Conservation (phyloP, 2,113 vertebrate species). For the Pollachius pollachius region DNA sequence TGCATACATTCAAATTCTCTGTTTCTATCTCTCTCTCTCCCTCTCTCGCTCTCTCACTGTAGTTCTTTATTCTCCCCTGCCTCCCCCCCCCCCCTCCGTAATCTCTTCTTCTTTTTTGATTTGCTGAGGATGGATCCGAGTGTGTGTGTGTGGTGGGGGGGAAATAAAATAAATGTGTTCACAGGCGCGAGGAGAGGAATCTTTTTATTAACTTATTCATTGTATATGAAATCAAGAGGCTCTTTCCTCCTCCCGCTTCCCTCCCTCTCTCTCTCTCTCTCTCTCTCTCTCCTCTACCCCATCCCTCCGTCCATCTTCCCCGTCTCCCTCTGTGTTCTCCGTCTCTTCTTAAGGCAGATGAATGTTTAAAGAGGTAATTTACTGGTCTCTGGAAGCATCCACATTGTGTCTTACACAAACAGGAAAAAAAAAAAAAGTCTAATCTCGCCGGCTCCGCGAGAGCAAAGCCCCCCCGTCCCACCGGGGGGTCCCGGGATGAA, state of each 20-base stretch:
- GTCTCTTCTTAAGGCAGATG: conserved; percentile 76
- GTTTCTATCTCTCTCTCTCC: conserved; percentile 34
- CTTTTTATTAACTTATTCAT: conserved; percentile 82
- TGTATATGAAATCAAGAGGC: conserved; percentile 76
- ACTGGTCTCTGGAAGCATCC: conserved; percentile 71
- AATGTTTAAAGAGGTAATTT: conserved; percentile 82
- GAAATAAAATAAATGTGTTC: conserved; percentile 48
- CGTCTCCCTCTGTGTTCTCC: conserved; percentile 7
- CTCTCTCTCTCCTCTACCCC: background rate
- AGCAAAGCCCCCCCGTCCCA: conserved; percentile 60
- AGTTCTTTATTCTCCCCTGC: background rate
- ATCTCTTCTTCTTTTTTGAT: conserved; percentile 61
- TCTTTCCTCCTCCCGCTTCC: conserved; percentile 44
- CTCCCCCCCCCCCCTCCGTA: conserved; percentile 18
- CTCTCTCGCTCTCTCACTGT: conserved; percentile 21
- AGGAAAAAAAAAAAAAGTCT: conserved; percentile 79
- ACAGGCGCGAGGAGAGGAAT: conserved; percentile 53
- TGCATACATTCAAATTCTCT: conserved; percentile 8
- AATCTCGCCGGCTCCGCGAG: conserved; percentile 72
- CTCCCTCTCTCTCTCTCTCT: conserved; percentile 10
- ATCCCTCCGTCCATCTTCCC: background rate
- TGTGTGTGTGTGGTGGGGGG: conserved; percentile 23
- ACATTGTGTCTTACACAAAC: conserved; percentile 76
- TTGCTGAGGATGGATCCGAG: conserved; percentile 66
- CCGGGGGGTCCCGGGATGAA: conserved; percentile 70